phyloP scores from a whole-genome alignment of 2,113 vertebrate genomes.

The Nicator chloris region DNA sequence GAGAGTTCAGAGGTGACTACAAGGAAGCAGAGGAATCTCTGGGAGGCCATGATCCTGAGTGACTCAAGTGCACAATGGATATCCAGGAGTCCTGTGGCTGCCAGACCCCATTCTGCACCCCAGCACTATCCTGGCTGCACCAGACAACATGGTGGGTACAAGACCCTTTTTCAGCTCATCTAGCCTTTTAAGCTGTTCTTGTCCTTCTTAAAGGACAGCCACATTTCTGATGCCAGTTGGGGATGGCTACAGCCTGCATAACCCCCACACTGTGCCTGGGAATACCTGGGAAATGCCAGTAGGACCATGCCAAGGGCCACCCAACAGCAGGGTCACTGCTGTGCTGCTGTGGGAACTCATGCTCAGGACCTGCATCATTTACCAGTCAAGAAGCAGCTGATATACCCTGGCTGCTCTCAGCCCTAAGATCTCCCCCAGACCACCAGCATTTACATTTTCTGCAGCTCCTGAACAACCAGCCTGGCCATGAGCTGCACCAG shows the following conservation, averaged over 20 bases:
- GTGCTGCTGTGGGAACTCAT: fast-evolving
- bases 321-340: not conserved
- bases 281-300: not conserved
- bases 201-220: not conserved
- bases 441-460: fast-evolving
- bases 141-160: fast-evolving
- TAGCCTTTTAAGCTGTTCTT: not conserved
- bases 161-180: not conserved
- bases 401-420: not conserved
- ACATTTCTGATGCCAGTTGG: fast-evolving
- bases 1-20: not conserved
- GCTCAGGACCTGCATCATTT: not conserved
- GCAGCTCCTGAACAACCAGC: not conserved
- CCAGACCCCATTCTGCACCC: not conserved
- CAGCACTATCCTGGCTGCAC: not conserved
- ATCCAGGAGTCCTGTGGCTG: not conserved
- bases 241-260: not conserved
- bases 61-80: not conserved
- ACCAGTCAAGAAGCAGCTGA: not conserved
- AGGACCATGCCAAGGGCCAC: too few relatives aligned
- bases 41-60: not conserved
- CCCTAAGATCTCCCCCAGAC: not conserved
- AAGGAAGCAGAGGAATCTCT: not conserved
- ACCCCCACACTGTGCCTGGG: not conserved
- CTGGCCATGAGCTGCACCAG: not conserved